phyloP scores from a whole-genome alignment of 2,888 invertebrate genomes.

The Onchidella celtica region DNA sequence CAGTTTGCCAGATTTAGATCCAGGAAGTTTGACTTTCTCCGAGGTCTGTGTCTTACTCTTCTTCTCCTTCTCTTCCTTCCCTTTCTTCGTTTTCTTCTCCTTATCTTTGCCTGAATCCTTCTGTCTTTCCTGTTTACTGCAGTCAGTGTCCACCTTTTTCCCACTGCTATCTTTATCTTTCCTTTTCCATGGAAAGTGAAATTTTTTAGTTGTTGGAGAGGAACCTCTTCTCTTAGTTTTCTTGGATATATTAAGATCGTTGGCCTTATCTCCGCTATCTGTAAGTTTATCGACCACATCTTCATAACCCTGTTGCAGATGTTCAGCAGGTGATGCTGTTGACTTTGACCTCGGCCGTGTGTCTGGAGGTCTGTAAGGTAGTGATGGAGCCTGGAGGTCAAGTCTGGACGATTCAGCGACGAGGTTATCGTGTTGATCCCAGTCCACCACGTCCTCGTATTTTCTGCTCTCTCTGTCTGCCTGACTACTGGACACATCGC shows the following conservation, averaged over 20 bases:
- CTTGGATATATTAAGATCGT: neutral
- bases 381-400: neutral
- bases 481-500: neutral
- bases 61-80: neutral
- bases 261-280: neutral
- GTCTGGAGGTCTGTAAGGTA: neutral
- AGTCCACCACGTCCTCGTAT: constrained; percentile 2
- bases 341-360: neutral
- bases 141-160: neutral
- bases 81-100: neutral
- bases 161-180: constrained; percentile 7
- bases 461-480: neutral
- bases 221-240: neutral
- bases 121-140: too few species aligned
- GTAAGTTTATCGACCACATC: constrained; percentile 17
- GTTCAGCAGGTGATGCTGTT: neutral
- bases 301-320: constrained; percentile 6
- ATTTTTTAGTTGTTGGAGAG: neutral
- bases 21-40: too few species aligned
- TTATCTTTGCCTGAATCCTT: neutral
- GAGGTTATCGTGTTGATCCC: too few species aligned
- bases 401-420: too few species aligned
- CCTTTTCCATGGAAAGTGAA: constrained; percentile 27
- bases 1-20: too few species aligned
- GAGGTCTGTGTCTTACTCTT: neutral